Evolutionary conservation across 2,888 invertebrate genomes (phyloP), one percentile per base, ranked within the genome.

Genomic region (Drosophila histrio): DNA sequence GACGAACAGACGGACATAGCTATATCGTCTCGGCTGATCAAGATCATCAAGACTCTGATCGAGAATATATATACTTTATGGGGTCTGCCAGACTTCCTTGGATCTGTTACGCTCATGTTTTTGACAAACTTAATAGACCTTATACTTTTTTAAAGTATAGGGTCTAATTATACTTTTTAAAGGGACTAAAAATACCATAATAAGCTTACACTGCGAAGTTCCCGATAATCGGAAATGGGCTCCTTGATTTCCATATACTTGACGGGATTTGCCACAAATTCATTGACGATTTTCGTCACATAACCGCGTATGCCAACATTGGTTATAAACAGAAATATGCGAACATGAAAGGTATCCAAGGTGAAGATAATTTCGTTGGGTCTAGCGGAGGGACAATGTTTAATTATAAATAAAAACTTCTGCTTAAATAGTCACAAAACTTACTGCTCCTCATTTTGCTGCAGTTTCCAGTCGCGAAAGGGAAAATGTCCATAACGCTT

Each of bases 401-500:
- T 7, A 0, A 24, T 6, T 28, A 8, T 15, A 13, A 1, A 6
- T 39, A 21, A 0, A 13, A 11, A 32, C n/a, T 22, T 7, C 6
- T 4, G 6, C 0, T 6, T 11, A 28, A 19, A 8, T 7, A 0
- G 2, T 11, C 0, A 0, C n/a, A 0, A 1, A 1, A 57, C 78
- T 65, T 77, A 91, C 91, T 88, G 76, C 6, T 79, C 75, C 11
- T 68, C 59, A 39, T 65, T 84, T 3, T 78, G 84, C n/a, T 81
- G 81, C 8, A 90, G 19, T 15, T 59, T 67, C 91, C 91, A 91
- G 17, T 66, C 43, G 3, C 80, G 72, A 60, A 90, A 91, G 6
- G 91, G 91, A 65, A 91, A 91, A 46, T 91, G 91, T 2, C 75
- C 79, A 61, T 91, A 91, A 0, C 84, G 84, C 36, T 86, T 81